Base-by-base conservation (phyloP, 2,113 vertebrate genomes). In the Hemichromis elongatus region DNA sequence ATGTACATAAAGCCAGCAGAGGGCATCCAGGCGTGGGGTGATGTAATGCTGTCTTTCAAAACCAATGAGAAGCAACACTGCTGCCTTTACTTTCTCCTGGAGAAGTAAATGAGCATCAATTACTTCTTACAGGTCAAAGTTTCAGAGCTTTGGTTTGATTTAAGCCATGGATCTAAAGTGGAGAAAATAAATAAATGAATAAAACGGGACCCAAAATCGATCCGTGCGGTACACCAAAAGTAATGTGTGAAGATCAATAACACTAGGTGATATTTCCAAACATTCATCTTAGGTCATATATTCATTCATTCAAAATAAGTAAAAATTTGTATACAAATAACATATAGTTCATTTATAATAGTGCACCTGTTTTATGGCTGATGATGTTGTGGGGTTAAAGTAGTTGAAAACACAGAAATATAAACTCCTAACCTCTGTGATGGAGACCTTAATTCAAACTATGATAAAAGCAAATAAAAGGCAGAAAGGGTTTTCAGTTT, bases 101-200 rank as follows among this genome's bases (percentile, higher is more conserved):
- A 57, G 55, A 28, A 0, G 12, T 16, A 14, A 24, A 0, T 9
- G 54, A 56, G 24, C 24, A 56, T 0, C 21, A 56, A 14, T 56
- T 11, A 42, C 11, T 42, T 42, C 40, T 42, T 42, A 12, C 40
- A 42, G 5, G 57, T 33, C 6, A 4, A 61, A 11, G 2, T 33
- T 33, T 35, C 57, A 61, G 30, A 61, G 5, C 30, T 2, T 61
- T 16, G 30, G 1, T 7, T 19, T 61, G 28, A 61, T 0, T 11
- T 61, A 0, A 19, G 28, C 16, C 5, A 19, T 11, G 57, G 57
- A 19, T 11, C 57, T 61, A 11, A 61, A 11, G 9, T 61, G 18
- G 30, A 35, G 9, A 1, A 35, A 61, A 9, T 57, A 57, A 56
- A 28, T 54, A 52, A 52, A 52, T 55, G 28, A 61, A 61, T 35